These are phyloP conservation scores for Scaptomyza tumidula DNA, from an alignment of 2,888 invertebrate genomes.

Conservation along the genomic window DNA sequence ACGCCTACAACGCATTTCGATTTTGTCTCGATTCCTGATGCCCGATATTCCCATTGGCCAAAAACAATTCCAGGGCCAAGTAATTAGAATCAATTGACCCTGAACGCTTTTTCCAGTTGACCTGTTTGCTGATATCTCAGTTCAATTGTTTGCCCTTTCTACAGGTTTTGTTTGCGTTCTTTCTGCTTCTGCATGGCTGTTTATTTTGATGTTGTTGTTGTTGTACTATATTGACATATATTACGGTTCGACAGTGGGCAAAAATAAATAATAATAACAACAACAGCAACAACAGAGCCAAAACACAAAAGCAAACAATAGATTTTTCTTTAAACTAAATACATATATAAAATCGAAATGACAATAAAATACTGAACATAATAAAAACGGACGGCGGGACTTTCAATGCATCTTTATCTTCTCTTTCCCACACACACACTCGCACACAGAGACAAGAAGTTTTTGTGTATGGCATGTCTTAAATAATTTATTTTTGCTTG, in stretches of 20 bases:
- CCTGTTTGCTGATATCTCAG: conserved; percentile 62
- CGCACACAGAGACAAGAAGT: not conserved
- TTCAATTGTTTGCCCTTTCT: not conserved
- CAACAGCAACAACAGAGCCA: conserved; percentile 7
- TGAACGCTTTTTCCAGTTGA: conserved; percentile 70
- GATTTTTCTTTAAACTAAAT: conserved; percentile 46
- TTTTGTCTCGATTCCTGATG: conserved; percentile 13
- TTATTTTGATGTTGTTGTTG: not conserved
- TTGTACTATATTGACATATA: conserved; percentile 18
- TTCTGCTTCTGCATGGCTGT: not conserved
- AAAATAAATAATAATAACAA: not conserved
- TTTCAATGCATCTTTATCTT: not conserved
- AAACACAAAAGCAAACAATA: conserved; percentile 33
- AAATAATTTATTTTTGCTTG: conserved; percentile 54
- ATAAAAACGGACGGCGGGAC: conserved; percentile 8
- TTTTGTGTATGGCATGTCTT: conserved; percentile 12
- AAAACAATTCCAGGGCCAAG: conserved; percentile 49
- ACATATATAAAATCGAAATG: conserved; percentile 32
- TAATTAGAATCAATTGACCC: conserved; percentile 72
- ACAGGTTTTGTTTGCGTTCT: not conserved
- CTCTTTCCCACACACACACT: not conserved
- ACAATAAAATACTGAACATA: conserved; percentile 22
- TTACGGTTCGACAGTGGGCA: conserved; percentile 13
- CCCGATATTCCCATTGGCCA: not conserved
- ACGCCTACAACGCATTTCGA: conserved; percentile 40